Percentiles rank a stretch among this genome's conserved stretches.
Evolutionary conservation across 2,113 vertebrate genomes (phyloP).

Genomic region (Plecotus auritus): DNA sequence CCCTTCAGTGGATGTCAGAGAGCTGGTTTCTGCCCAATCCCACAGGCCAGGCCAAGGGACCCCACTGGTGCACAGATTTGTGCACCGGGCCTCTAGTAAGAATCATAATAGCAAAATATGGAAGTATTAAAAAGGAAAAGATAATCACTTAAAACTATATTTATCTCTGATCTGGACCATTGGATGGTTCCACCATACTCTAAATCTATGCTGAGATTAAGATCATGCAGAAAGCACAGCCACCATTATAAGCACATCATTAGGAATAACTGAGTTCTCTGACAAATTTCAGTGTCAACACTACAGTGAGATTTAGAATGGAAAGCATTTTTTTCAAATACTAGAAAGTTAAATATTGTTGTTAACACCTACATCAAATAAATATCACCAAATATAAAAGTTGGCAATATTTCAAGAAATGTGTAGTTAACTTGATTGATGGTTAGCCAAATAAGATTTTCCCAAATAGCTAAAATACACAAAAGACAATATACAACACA

Average conservation of each 20-base stretch:
- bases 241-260: neutral
- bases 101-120: neutral
- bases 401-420: neutral
- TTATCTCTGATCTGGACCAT: neutral
- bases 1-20: no score
- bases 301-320: neutral
- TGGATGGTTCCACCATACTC: no score
- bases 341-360: neutral
- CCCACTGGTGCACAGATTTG: no score
- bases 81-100: neutral
- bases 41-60: no score
- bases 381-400: neutral
- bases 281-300: neutral
- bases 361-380: neutral
- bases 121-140: neutral
- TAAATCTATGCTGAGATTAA: neutral
- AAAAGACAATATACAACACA: neutral
- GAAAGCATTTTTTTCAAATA: neutral
- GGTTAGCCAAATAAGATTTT: neutral
- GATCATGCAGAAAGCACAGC: neutral
- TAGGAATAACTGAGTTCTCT: neutral
- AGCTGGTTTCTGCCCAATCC: no score
- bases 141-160: neutral
- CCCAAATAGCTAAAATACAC: neutral
- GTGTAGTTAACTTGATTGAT: neutral